Evolutionary conservation across 1,140 invertebrate species (phyloP).

Genomic region (Megalonaias nervosa): DNA sequence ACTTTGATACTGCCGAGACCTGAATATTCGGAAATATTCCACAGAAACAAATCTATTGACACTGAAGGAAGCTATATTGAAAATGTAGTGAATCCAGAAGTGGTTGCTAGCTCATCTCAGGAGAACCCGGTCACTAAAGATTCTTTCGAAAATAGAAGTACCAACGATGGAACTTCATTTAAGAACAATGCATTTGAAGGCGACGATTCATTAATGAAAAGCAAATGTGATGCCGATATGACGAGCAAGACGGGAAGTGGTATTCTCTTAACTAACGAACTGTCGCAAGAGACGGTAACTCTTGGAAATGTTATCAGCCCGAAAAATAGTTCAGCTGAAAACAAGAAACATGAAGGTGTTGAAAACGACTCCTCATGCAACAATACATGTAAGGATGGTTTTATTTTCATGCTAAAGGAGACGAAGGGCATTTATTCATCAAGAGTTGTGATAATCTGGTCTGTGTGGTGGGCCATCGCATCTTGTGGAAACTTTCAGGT

Average conservation of each 20-base stretch:
- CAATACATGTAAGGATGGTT: background rate
- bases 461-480: conserved; percentile 85
- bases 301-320: too few relatives aligned
- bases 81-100: background rate
- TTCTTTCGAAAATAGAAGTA: too few relatives aligned
- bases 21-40: conserved; percentile 30
- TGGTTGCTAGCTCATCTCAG: too few relatives aligned
- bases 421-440: conserved; percentile 82
- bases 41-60: background rate
- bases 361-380: background rate
- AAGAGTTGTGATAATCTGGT: conserved; percentile 85
- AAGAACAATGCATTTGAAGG: too few relatives aligned
- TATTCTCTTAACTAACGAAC: too few relatives aligned
- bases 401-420: conserved; percentile 78
- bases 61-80: background rate
- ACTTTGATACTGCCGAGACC: conserved; percentile 83
- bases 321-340: background rate
- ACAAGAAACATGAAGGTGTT: background rate
- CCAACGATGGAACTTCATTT: too few relatives aligned
- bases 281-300: too few relatives aligned
- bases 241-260: too few relatives aligned
- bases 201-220: too few relatives aligned
- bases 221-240: too few relatives aligned
- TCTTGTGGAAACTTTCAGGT: conserved; percentile 88
- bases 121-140: background rate